phyloP scores from a whole-genome alignment of 2,113 vertebrate genomes.

The Xenopus borealis region DNA sequence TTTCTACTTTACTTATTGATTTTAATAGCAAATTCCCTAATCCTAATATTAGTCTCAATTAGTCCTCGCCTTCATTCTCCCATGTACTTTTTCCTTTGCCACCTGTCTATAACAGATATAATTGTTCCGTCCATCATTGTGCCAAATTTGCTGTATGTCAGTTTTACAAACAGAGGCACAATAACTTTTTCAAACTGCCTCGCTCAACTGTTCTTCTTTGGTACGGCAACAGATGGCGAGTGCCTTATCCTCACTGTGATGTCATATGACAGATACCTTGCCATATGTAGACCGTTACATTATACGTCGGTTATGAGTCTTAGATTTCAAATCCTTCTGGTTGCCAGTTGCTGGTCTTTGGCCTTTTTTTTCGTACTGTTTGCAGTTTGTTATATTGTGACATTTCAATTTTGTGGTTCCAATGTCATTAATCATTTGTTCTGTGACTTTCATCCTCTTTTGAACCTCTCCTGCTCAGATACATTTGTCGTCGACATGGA shows the following conservation, averaged over 20 bases:
- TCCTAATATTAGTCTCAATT: slow-evolving; percentile 1
- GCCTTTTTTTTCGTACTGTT: slow-evolving; percentile 50
- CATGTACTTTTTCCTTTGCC: no score
- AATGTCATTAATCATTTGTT: no score
- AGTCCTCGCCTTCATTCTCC: slow-evolving; percentile 3
- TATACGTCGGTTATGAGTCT: slow-evolving; percentile 17
- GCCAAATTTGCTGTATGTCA: slow-evolving; percentile 7
- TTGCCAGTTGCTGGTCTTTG: slow-evolving; percentile 47
- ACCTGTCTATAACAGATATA: slow-evolving; percentile 2
- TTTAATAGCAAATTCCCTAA: slow-evolving; percentile 2
- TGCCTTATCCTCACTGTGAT: slow-evolving; percentile 26
- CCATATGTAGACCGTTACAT: slow-evolving; percentile 14
- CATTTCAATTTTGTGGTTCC: no score
- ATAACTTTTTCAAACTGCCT: slow-evolving; percentile 24
- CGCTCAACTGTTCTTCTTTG: slow-evolving; percentile 23
- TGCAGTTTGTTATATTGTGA: no score
- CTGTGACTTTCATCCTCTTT: no score
- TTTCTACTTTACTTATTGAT: no score
- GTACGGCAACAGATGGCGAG: background rate
- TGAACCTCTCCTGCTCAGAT: no score
- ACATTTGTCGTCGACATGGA: no score
- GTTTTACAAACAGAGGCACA: background rate
- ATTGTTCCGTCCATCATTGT: slow-evolving; percentile 3
- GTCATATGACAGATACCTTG: slow-evolving; percentile 34
- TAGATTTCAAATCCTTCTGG: slow-evolving; percentile 38